Evolutionary conservation across 2,888 invertebrate genomes (phyloP), one percentile per base, ranked within the genome.

Genomic region (Macaria liturata): DNA sequence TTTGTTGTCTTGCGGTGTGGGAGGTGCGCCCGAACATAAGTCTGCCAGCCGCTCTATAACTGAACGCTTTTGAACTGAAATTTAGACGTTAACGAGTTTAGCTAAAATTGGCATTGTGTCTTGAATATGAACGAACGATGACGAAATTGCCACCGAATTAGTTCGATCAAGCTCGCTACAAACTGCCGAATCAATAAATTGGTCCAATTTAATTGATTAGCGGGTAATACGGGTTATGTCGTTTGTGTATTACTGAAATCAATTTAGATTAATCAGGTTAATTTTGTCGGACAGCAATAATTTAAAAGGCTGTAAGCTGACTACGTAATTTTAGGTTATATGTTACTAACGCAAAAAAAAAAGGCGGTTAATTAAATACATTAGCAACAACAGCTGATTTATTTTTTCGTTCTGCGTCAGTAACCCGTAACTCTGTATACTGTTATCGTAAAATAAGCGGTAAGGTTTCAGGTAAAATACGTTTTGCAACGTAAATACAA

Each of bases 1-100:
- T 86, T 86, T 87, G 84, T 86, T 81, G 80, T 80, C 77, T 5
- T 42, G 72, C 71, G 68, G 72, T 63, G 71, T 66, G 69, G 78
- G 81, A 67, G 81, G 79, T 62, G 61, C 68, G 69, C 64, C 61
- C 59, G 69, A 61, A 67, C 75, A 81, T 85, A 84, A 86, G 76
- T 86, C 78, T 78, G 77, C 75, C 78, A 78, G 66, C 70, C 65
- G 66, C 66, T 8, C 9, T 5, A 49, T 54, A 59, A n/a, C n/a
- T n/a, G n/a, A n/a, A n/a, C n/a, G 49, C 44, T 48, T 45, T 39
- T 54, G 46, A 53, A 46, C 49, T 50, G 30, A 53, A 50, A 59
- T 54, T 49, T 42, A 59, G 68, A 68, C 64, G 69, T 68, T 76
- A 78, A 78, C 73, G 71, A 76, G 75, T 73, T 74, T 63, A 75